phyloP scores from a whole-genome alignment of 2,797 vertebrate genomes.

The Pterois miles region DNA sequence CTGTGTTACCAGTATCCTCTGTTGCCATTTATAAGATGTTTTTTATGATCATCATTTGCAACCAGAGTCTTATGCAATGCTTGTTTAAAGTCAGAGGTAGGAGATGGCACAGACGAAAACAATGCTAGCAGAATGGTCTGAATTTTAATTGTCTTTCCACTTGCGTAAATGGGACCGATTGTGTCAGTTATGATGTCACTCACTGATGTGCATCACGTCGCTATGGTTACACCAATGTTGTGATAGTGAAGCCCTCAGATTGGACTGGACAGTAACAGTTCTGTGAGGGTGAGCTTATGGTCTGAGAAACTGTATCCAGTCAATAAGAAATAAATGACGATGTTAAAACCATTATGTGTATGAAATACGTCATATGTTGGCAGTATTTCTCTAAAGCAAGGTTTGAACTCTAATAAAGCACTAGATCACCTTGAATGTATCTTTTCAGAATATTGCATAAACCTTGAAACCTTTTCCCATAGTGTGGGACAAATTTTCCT shows the following conservation, averaged over 20 bases:
- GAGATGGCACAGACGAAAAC: slow-evolving; percentile 35
- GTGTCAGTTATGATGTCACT: slow-evolving; percentile 79
- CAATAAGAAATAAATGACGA: not conserved
- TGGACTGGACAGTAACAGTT: slow-evolving; percentile 58
- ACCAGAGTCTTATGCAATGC: slow-evolving; percentile 30
- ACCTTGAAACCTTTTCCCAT: slow-evolving; percentile 1
- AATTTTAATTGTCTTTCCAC: slow-evolving; percentile 57
- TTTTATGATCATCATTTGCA: slow-evolving; percentile 29
- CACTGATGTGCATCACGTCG: slow-evolving; percentile 76
- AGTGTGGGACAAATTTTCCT: slow-evolving; percentile 6
- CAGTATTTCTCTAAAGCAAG: not conserved
- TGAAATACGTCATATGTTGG: not conserved
- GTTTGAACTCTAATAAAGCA: not conserved
- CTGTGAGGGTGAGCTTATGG: slow-evolving; percentile 16
- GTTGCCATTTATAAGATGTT: slow-evolving; percentile 28
- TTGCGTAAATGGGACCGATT: slow-evolving; percentile 70
- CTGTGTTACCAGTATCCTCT: slow-evolving; percentile 30
- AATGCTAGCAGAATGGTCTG: slow-evolving; percentile 46
- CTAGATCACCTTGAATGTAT: not conserved
- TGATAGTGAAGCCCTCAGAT: slow-evolving; percentile 48
- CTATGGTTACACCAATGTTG: slow-evolving; percentile 75
- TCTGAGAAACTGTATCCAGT: not conserved
- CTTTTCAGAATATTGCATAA: not conserved
- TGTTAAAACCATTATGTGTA: not conserved
- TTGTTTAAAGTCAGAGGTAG: slow-evolving; percentile 42